A percentile compares a stretch with the other conserved stretches of the same genome.
phyloP scores from a whole-genome alignment of 1,140 invertebrate species.

The Copidosoma floridanum region DNA sequence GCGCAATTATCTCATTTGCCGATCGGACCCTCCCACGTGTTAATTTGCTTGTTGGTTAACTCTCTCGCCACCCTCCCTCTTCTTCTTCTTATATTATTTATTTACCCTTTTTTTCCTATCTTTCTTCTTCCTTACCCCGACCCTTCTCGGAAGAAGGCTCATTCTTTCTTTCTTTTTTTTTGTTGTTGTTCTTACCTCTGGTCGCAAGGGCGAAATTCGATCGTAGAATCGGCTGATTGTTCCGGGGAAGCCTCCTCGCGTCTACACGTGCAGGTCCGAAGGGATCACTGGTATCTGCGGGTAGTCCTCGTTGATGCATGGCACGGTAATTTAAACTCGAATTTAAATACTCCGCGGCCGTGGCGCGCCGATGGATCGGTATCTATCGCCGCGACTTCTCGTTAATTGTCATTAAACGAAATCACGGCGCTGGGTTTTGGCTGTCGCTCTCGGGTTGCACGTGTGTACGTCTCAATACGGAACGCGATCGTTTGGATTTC shows the following conservation, averaged over 20 bases:
- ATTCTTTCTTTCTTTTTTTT: constrained; percentile 17
- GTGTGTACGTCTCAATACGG: too few relatives aligned
- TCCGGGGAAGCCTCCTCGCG: constrained; percentile 8
- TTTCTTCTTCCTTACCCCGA: neutral
- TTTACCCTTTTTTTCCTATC: constrained; percentile 20
- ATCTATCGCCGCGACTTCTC: neutral
- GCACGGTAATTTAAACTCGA: too few relatives aligned
- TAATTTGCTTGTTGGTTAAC: constrained; percentile 58
- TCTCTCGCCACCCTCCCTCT: constrained; percentile 29
- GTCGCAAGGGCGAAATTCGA: constrained; percentile 20
- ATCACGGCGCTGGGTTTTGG: too few relatives aligned
- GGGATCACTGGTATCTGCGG: too few relatives aligned
- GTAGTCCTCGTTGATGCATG: too few relatives aligned
- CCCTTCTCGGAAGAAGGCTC: constrained; percentile 19
- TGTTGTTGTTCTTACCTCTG: neutral
- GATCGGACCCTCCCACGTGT: constrained; percentile 53
- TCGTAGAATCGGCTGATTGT: constrained; percentile 28
- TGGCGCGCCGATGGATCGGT: neutral
- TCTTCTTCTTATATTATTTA: constrained; percentile 18
- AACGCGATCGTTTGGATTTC: too few relatives aligned
- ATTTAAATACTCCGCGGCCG: too few relatives aligned
- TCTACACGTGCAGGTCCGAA: neutral
- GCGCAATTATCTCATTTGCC: constrained; percentile 50
- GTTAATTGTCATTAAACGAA: neutral
- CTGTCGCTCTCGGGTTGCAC: too few relatives aligned